Conservation (phyloP, 2,797 vertebrate species). For the Malurus leucopterus region DNA sequence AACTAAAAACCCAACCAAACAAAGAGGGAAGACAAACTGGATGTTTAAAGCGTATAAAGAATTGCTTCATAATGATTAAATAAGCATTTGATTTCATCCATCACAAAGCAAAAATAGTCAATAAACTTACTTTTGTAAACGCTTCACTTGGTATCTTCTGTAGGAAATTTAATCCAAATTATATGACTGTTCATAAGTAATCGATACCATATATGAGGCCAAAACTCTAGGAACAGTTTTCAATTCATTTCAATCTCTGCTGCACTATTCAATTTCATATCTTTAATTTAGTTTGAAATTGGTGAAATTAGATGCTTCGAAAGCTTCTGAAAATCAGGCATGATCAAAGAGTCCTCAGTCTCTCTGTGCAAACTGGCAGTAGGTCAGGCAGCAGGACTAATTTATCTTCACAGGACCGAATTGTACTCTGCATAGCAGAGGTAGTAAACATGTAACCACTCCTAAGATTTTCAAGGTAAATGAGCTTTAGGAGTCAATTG, state of each 20-base stretch:
- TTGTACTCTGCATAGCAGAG: background rate
- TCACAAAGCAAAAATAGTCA: fast-evolving
- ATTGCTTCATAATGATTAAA: background rate
- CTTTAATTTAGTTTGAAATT: background rate
- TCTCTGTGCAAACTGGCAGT: background rate
- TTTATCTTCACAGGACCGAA: background rate
- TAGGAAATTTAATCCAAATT: background rate
- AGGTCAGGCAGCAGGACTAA: background rate
- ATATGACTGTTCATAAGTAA: background rate
- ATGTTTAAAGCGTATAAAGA: background rate
- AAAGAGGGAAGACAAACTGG: background rate
- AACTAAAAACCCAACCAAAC: background rate
- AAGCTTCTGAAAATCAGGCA: background rate
- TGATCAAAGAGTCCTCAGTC: background rate
- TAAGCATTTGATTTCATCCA: background rate
- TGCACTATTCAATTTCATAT: background rate
- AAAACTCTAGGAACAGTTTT: background rate
- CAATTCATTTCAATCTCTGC: background rate
- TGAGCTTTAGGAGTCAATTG: background rate
- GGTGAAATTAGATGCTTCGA: background rate
- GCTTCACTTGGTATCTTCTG: background rate
- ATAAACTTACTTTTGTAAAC: background rate
- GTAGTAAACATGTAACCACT: background rate
- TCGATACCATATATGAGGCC: background rate
- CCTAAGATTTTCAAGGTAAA: background rate